phyloP scores from a whole-genome alignment of 2,888 invertebrate genomes.

The Heteromurus nitidus region DNA sequence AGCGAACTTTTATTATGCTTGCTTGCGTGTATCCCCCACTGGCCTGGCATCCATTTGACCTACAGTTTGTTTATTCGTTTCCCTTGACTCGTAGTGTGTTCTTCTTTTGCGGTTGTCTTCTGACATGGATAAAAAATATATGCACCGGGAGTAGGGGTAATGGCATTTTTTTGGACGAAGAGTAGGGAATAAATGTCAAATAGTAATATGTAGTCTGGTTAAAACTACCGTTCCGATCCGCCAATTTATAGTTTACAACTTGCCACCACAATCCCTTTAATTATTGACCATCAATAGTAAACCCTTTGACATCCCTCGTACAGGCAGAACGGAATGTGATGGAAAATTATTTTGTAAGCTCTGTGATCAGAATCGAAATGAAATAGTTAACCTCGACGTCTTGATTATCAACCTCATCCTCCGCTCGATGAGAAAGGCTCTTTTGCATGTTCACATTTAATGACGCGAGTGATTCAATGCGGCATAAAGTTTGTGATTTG shows the following conservation, averaged over 20 bases:
- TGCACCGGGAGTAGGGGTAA: neutral
- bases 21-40: neutral
- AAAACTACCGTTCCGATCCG: constrained; percentile 45
- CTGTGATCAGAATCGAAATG: neutral
- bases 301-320: neutral
- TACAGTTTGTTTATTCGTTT: neutral
- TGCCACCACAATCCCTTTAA: constrained; percentile 66
- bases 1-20: neutral
- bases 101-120: too few relatives aligned
- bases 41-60: constrained; percentile 1
- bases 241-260: constrained; percentile 22
- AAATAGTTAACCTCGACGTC: neutral
- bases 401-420: neutral
- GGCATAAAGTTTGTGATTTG: too few relatives aligned
- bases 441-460: too few relatives aligned
- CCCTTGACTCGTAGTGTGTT: too few relatives aligned
- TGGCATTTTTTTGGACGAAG: neutral
- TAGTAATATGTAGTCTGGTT: constrained; percentile 40
- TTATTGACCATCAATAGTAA: constrained; percentile 64
- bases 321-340: neutral
- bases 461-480: too few relatives aligned
- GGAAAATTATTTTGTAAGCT: neutral
- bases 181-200: constrained; percentile 44
- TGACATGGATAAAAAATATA: neutral
- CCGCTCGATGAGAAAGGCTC: too few relatives aligned